These are phyloP conservation scores for Drosophila navojoa DNA, from an alignment of 1,140 invertebrate genomes.

Conservation along the genomic window DNA sequence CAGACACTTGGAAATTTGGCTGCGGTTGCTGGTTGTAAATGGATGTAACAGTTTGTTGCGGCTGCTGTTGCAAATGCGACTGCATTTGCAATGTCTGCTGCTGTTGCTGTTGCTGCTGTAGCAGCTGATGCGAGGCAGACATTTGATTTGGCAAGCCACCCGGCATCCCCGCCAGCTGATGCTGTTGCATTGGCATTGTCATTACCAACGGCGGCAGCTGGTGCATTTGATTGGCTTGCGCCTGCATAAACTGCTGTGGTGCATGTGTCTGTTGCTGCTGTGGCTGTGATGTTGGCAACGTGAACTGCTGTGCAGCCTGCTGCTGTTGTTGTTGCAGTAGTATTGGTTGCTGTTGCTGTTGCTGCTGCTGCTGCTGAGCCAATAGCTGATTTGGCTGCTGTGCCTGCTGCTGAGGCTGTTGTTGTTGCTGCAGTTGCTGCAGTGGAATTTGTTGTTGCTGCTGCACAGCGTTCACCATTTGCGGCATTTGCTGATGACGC, in stretches of 20 bases:
- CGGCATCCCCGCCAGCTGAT: slow-evolving; percentile 26
- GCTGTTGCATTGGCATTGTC: slow-evolving; percentile 47
- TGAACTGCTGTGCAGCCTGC: slow-evolving; percentile 52
- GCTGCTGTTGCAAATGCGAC: slow-evolving; percentile 57
- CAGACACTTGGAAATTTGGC: slow-evolving; percentile 52
- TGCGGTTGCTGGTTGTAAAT: slow-evolving; percentile 66
- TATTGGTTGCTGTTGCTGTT: slow-evolving; percentile 33
- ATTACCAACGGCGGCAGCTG: slow-evolving; percentile 31
- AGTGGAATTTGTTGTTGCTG: slow-evolving; percentile 48
- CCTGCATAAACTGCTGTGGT: slow-evolving; percentile 54
- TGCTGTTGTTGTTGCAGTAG: slow-evolving; percentile 57
- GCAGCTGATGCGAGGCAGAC: slow-evolving; percentile 60
- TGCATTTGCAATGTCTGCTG: slow-evolving; percentile 55
- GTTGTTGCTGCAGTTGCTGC: slow-evolving; percentile 51
- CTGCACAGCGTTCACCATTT: slow-evolving; percentile 53
- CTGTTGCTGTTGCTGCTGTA: slow-evolving; percentile 59
- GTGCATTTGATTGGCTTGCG: slow-evolving; percentile 54
- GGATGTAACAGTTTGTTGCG: slow-evolving; percentile 37
- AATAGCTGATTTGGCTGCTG: slow-evolving; percentile 44
- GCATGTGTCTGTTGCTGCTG: slow-evolving; percentile 20
- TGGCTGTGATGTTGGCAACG: slow-evolving; percentile 46
- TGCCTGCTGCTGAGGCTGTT: slow-evolving; percentile 43
- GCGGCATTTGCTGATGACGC: slow-evolving; percentile 34
- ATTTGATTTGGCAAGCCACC: slow-evolving; percentile 42
- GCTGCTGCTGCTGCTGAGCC: slow-evolving; percentile 55